Evolutionary conservation across 1,140 invertebrate genomes (phyloP).

Genomic region (Metaphire vulgaris): DNA sequence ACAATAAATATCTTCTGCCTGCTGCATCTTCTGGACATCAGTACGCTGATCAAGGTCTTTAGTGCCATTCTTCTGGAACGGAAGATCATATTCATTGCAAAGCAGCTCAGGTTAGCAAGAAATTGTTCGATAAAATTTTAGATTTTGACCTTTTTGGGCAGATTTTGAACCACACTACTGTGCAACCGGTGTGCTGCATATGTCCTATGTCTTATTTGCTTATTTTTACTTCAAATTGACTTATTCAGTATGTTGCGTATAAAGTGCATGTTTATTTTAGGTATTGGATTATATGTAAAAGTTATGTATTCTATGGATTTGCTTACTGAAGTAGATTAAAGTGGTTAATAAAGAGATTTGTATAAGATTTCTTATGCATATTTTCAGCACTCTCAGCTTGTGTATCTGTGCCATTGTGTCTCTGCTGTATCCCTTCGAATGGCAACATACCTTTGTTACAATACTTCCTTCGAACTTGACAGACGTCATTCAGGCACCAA

Average conservation of each 20-base stretch:
- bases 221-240: too few species aligned
- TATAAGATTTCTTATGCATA: neutral
- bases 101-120: slow-evolving; percentile 60
- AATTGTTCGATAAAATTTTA: too few species aligned
- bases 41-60: slow-evolving; percentile 64
- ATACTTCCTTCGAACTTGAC: slow-evolving; percentile 64
- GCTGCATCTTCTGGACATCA: slow-evolving; percentile 59
- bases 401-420: slow-evolving; percentile 67
- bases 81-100: slow-evolving; percentile 65
- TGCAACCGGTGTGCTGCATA: too few species aligned
- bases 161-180: too few species aligned
- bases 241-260: too few species aligned
- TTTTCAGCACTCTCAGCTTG: slow-evolving; percentile 60
- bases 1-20: too few species aligned
- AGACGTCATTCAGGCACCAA: slow-evolving; percentile 66
- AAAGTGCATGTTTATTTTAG: too few species aligned
- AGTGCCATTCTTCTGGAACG: slow-evolving; percentile 67
- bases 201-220: too few species aligned
- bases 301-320: too few species aligned
- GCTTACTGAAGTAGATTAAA: too few species aligned
- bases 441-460: slow-evolving; percentile 72
- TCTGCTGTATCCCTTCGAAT: slow-evolving; percentile 72
- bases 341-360: neutral
- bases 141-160: too few species aligned
- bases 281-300: too few species aligned